Conservation (phyloP, 2,888 invertebrate genomes). For the Phania funesta region DNA sequence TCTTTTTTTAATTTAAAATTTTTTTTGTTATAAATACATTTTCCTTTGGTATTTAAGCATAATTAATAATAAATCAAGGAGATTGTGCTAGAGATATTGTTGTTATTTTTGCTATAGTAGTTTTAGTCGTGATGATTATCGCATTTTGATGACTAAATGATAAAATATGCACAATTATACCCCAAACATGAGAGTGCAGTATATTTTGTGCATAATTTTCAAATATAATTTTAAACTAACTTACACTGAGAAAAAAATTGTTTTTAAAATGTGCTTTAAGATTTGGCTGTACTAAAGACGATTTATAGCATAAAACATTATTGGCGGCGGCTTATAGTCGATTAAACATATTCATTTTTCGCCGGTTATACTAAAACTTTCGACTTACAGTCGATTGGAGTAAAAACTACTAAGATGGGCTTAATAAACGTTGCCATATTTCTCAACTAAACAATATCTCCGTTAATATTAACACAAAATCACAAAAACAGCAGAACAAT, state of each 20-base stretch:
- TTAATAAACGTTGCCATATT: no score
- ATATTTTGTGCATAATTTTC: constrained; percentile 10
- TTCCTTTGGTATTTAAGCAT: constrained; percentile 46
- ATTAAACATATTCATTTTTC: no score
- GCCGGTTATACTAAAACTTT: no score
- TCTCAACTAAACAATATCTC: no score
- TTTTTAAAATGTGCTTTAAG: background rate
- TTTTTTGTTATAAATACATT: constrained; percentile 29
- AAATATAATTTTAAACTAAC: constrained; percentile 9
- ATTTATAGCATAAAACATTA: no score
- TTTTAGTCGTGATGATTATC: constrained; percentile 58
- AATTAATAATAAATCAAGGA: constrained; percentile 56
- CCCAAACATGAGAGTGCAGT: constrained; percentile 38
- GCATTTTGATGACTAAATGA: constrained; percentile 55
- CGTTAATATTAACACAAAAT: no score
- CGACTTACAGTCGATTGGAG: no score
- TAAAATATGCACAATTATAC: constrained; percentile 63
- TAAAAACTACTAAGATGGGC: no score
- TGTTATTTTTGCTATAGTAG: background rate
- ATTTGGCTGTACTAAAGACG: no score
- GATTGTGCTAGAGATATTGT: background rate
- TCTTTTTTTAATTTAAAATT: background rate
- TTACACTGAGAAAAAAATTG: constrained; percentile 4
- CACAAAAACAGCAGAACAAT: no score
- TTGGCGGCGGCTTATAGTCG: no score